Conservation (phyloP, 2,113 vertebrate genomes). For the Dolichotis patagonum region DNA sequence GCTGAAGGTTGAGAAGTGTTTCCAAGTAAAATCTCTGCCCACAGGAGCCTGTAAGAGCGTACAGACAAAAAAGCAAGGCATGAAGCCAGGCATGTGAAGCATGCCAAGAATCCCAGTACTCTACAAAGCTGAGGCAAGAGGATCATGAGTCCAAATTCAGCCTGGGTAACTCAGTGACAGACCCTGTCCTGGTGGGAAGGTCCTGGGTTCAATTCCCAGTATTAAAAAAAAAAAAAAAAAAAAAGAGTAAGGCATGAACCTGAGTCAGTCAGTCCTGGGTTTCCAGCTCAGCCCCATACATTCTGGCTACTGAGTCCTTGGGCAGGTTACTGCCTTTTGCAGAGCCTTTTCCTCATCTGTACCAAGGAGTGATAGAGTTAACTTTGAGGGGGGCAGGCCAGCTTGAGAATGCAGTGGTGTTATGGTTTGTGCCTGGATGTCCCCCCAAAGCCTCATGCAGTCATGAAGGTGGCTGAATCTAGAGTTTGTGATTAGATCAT, state of each 20-base stretch:
- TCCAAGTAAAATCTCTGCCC: neutral
- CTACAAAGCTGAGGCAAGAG: neutral
- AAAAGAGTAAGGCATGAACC: neutral
- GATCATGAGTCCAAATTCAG: neutral
- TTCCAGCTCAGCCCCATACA: neutral
- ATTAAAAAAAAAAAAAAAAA: no score
- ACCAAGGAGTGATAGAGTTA: neutral
- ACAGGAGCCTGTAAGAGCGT: neutral
- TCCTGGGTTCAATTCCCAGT: neutral
- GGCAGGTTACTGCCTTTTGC: neutral
- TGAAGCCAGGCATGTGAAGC: neutral
- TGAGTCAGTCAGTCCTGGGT: neutral
- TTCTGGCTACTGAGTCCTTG: neutral
- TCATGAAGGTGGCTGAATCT: no score
- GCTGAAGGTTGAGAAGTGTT: neutral
- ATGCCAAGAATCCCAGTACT: neutral
- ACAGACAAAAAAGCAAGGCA: neutral
- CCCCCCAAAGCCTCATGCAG: no score
- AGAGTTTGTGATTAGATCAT: no score
- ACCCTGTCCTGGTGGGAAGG: neutral
- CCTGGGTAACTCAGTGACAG: neutral
- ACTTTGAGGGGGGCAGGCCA: no score
- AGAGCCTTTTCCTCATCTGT: neutral
- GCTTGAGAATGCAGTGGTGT: neutral
- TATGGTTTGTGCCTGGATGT: no score